phyloP scores from a whole-genome alignment of 2,888 invertebrate genomes.

The Pyrochroa serraticornis region DNA sequence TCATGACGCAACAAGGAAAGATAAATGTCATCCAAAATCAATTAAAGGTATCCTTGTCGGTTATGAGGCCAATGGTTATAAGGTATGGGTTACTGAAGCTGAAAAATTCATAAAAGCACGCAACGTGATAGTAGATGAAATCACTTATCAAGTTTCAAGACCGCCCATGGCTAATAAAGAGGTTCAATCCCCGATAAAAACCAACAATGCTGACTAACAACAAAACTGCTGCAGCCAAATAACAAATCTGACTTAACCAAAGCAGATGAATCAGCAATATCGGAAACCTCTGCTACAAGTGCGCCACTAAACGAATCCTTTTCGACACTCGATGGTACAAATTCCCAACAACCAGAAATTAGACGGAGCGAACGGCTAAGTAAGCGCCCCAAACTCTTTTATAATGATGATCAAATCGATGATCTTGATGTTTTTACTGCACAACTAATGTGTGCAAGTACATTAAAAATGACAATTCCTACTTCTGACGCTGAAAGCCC shows the following conservation, averaged over 20 bases:
- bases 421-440: not conserved
- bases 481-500: conserved; percentile 10
- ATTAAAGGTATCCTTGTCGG: conserved; percentile 7
- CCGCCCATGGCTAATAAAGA: not conserved
- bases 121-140: conserved; percentile 3
- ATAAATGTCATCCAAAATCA: conserved; percentile 19
- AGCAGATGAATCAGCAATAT: not conserved
- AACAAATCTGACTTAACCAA: not conserved
- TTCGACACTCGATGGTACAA: not conserved
- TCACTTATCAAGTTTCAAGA: not conserved
- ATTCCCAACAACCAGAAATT: not conserved
- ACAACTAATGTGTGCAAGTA: not conserved
- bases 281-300: not conserved
- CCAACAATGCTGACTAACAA: not conserved
- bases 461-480: not conserved
- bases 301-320: not conserved
- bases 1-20: conserved; percentile 8
- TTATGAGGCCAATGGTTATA: conserved; percentile 41
- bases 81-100: conserved; percentile 41
- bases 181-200: not conserved
- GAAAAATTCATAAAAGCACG: conserved; percentile 30
- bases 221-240: not conserved
- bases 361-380: conserved; percentile 5
- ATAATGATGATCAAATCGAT: conserved; percentile 2
- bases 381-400: conserved; percentile 3